phyloP scores from a whole-genome alignment of 35 echinoderm and acorn worm genomes.

The Holothuria glaberrima region DNA sequence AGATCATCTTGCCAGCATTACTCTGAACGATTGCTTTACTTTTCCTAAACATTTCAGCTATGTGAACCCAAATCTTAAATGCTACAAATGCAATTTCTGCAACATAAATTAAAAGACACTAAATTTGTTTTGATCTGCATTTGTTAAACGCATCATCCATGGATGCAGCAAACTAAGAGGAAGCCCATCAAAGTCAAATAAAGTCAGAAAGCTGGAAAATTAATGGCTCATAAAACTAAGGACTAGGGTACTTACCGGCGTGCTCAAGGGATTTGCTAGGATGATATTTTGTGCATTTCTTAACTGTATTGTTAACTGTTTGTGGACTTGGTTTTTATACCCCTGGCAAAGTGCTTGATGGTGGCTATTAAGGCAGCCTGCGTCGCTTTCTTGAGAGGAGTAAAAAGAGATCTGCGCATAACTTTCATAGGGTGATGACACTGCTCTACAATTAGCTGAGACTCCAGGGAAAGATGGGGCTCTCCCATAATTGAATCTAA shows the following conservation, averaged over 20 bases:
- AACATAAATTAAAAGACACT: constrained; percentile 34
- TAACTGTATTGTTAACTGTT: constrained; percentile 12
- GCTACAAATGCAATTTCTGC: background rate
- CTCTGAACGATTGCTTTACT: too few relatives aligned
- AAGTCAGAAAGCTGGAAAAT: constrained; percentile 31
- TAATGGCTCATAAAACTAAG: constrained; percentile 50
- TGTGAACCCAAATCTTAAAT: background rate
- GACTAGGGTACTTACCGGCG: constrained; percentile 27
- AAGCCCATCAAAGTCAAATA: constrained; percentile 47
- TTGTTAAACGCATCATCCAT: constrained; percentile 55
- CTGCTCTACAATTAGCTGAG: constrained; percentile 20
- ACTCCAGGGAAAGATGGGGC: constrained; percentile 27
- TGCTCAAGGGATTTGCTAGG: constrained; percentile 23
- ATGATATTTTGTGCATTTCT: constrained; percentile 16
- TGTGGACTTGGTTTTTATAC: constrained; percentile 28
- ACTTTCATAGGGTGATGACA: constrained; percentile 26
- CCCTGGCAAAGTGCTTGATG: constrained; percentile 40
- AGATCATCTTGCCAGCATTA: too few relatives aligned
- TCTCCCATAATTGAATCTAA: constrained; percentile 44
- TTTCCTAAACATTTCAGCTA: too few relatives aligned
- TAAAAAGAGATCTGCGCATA: constrained; percentile 23
- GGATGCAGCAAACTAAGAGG: background rate
- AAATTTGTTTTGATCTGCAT: constrained; percentile 32
- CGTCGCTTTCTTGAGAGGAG: constrained; percentile 28
- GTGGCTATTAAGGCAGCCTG: constrained; percentile 17